Evolutionary conservation across 92 coral and sea anemone species (phyloP).

Genomic region (Heteractis magnifica): DNA sequence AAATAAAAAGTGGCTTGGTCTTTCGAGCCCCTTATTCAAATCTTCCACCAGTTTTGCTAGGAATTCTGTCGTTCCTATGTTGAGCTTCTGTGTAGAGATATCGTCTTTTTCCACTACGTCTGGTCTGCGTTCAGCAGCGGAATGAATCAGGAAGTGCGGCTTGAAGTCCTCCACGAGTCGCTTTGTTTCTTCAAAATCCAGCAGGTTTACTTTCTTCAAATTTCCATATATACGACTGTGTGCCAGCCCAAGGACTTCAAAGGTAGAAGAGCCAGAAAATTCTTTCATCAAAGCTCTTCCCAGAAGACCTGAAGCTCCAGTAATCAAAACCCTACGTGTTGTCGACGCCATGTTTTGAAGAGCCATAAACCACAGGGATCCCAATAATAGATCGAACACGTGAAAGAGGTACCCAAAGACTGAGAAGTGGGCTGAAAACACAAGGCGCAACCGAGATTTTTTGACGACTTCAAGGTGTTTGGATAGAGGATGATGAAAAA

Average conservation of each 20-base stretch:
- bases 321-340: constrained; percentile 58
- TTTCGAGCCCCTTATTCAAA: constrained; percentile 53
- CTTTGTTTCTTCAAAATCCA: constrained; percentile 73
- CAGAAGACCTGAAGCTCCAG: constrained; percentile 84
- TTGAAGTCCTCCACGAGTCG: constrained; percentile 64
- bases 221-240: constrained; percentile 66
- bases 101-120: constrained; percentile 80
- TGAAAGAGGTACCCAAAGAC: not conserved
- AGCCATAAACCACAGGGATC: constrained; percentile 10
- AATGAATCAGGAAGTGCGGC: constrained; percentile 76
- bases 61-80: constrained; percentile 62
- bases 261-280: constrained; percentile 42
- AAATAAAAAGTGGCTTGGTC: constrained; percentile 68
- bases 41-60: constrained; percentile 60
- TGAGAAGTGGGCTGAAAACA: no score
- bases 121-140: constrained; percentile 83
- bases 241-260: constrained; percentile 80
- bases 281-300: constrained; percentile 83
- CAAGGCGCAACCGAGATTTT: no score
- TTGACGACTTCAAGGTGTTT: no score
- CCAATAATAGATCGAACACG: not conserved
- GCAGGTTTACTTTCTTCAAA: constrained; percentile 65
- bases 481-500: no score
- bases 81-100: constrained; percentile 55
- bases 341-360: constrained; percentile 53